A percentile compares a stretch with the other conserved stretches of the same genome.
Conservation (phyloP, 2,113 vertebrate species). For the Erythrocercus mccallii region DNA sequence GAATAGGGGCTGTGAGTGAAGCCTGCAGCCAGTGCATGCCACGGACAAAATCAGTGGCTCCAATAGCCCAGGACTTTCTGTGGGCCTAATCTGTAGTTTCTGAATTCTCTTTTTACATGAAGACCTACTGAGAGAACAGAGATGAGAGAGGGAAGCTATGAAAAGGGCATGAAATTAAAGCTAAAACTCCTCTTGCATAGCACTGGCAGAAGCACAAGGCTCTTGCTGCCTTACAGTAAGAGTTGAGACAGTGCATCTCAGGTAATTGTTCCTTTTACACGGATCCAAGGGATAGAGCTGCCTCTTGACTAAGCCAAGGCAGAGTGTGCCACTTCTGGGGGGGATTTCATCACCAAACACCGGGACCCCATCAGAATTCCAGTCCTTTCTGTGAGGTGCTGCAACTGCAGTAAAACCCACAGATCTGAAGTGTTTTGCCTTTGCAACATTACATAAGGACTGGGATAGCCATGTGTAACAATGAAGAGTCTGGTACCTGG, state of each 20-base stretch:
- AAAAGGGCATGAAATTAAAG: not conserved
- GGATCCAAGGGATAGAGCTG: not conserved
- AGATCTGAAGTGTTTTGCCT: not conserved
- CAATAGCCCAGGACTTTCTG: not conserved
- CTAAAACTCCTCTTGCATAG: not conserved
- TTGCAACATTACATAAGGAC: not conserved
- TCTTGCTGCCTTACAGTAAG: not conserved
- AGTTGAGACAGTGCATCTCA: not conserved
- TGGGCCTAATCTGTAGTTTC: not conserved
- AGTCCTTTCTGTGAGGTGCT: not conserved
- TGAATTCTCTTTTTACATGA: not conserved
- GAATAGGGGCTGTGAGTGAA: not conserved
- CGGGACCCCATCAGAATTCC: not conserved
- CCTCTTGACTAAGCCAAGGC: not conserved
- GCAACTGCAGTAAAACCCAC: not conserved
- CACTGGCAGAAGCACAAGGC: not conserved
- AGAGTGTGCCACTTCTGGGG: not conserved
- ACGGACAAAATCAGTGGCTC: not conserved
- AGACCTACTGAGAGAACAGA: not conserved
- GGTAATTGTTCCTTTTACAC: not conserved
- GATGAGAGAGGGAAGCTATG: not conserved
- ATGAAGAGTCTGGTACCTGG: not conserved
- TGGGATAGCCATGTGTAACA: not conserved
- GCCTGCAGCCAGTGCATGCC: rapidly evolving
- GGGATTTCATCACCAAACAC: not conserved